phyloP scores from a whole-genome alignment of 1,140 invertebrate genomes.

The Hermatobates lingyangjiaoensis region DNA sequence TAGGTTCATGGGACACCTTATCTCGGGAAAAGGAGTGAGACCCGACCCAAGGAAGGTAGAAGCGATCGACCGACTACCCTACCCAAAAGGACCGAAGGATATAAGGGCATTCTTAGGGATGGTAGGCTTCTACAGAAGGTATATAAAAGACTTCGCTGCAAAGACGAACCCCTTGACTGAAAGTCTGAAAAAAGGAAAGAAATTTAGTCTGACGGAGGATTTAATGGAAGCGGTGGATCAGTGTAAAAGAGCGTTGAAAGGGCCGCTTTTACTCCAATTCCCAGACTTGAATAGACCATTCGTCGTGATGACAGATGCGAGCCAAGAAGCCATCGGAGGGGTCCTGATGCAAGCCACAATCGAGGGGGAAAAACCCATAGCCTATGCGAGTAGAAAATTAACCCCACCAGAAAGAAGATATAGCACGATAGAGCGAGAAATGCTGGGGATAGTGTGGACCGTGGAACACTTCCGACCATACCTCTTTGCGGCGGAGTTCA shows the following conservation, averaged over 20 bases:
- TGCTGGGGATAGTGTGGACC: constrained; percentile 23
- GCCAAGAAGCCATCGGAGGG: constrained; percentile 16
- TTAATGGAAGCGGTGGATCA: constrained; percentile 14
- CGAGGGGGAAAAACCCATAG: constrained; percentile 16
- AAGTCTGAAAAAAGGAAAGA: not conserved
- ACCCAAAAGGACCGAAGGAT: constrained; percentile 22
- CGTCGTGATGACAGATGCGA: constrained; percentile 23
- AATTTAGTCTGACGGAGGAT: not conserved
- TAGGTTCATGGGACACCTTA: constrained; percentile 8
- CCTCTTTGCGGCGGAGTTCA: constrained; percentile 28
- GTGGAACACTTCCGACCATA: constrained; percentile 27
- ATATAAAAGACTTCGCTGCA: constrained; percentile 25
- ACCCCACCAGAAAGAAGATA: constrained; percentile 25
- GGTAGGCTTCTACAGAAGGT: constrained; percentile 24
- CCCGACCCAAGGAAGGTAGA: constrained; percentile 5
- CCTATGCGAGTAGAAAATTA: constrained; percentile 23
- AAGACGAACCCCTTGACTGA: constrained; percentile 20
- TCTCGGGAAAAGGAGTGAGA: not conserved
- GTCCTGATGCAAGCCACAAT: constrained; percentile 19
- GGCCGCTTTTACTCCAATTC: constrained; percentile 14
- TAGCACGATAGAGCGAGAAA: constrained; percentile 23
- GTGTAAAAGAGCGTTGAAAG: constrained; percentile 16
- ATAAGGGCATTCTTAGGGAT: constrained; percentile 27
- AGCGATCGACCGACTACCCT: constrained; percentile 16
- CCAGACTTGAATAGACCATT: constrained; percentile 19